These are phyloP conservation scores for Crocidura indochinensis DNA, from an alignment of 2,797 vertebrate genomes.

Conservation along the genomic window DNA sequence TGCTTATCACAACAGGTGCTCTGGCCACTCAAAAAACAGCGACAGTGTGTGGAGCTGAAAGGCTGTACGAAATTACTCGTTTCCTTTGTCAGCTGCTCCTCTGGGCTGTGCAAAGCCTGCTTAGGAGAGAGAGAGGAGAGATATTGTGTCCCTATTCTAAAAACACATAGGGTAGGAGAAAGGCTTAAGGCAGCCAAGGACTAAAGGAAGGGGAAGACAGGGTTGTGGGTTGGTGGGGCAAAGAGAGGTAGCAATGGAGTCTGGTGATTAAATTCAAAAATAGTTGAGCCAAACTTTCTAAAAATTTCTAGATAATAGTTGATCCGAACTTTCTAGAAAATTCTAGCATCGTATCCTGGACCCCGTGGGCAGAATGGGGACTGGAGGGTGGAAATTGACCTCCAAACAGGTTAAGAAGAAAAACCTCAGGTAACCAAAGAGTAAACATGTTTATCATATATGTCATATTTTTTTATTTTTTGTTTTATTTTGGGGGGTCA, in stretches of 20 bases:
- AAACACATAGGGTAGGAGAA: not conserved
- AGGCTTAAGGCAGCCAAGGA: constrained; percentile 44
- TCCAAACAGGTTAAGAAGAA: constrained; percentile 1
- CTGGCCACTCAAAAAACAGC: constrained; percentile 88
- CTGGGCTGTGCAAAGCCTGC: constrained; percentile 86
- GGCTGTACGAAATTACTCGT: constrained; percentile 89
- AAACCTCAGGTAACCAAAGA: not conserved
- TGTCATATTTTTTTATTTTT: too few species aligned
- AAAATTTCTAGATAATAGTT: constrained; percentile 28
- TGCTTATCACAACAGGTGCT: constrained; percentile 91
- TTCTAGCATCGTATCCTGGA: not conserved
- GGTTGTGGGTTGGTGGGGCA: not conserved
- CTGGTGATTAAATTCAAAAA: constrained; percentile 7
- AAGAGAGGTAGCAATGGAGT: not conserved
- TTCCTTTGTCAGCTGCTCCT: constrained; percentile 90
- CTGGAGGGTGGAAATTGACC: not conserved
- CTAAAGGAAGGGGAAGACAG: not conserved
- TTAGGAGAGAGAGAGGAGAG: constrained; percentile 85
- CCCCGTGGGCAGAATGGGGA: not conserved
- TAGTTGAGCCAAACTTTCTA: constrained; percentile 41
- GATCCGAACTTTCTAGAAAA: constrained; percentile 64
- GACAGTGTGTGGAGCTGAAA: constrained; percentile 87
- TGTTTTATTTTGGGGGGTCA: too few species aligned
- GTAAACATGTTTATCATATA: not conserved
- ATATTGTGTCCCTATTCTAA: constrained; percentile 80